A percentile compares a stretch with the other conserved stretches of the same genome.
Evolutionary conservation across 1,140 invertebrate species (phyloP).

Genomic region (Danaus melanippus): DNA sequence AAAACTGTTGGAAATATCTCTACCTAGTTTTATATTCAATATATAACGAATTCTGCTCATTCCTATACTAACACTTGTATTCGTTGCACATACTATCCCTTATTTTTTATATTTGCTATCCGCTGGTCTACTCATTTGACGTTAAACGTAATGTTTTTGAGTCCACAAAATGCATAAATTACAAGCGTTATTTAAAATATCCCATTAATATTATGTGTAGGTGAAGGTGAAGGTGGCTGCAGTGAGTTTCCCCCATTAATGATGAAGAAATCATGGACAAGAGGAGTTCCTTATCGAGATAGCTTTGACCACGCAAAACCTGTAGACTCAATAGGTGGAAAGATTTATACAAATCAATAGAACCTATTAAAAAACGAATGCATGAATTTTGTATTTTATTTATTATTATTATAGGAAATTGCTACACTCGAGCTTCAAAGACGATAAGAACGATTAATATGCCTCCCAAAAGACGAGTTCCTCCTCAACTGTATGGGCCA

Average conservation of each 20-base stretch:
- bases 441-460: constrained; percentile 45
- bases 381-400: neutral
- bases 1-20: too few relatives aligned
- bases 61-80: too few relatives aligned
- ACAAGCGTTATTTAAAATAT: neutral
- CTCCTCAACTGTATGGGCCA: constrained; percentile 44
- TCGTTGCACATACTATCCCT: too few relatives aligned
- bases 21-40: too few relatives aligned
- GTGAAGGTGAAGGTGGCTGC: constrained; percentile 43
- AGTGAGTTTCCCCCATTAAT: constrained; percentile 72
- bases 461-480: constrained; percentile 40
- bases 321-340: constrained; percentile 69
- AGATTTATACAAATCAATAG: constrained; percentile 1
- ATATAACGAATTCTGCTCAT: too few relatives aligned
- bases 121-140: neutral
- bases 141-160: too few relatives aligned
- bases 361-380: neutral
- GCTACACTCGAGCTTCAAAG: constrained; percentile 41
- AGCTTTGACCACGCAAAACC: constrained; percentile 74
- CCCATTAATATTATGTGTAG: constrained; percentile 25
- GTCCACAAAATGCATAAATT: too few relatives aligned
- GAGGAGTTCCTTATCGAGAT: constrained; percentile 73
- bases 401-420: constrained; percentile 36
- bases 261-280: constrained; percentile 72
- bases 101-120: neutral